Evolutionary conservation across 2,888 invertebrate genomes (phyloP), one percentile per base, ranked within the genome.

Genomic region (Pecten maximus): DNA sequence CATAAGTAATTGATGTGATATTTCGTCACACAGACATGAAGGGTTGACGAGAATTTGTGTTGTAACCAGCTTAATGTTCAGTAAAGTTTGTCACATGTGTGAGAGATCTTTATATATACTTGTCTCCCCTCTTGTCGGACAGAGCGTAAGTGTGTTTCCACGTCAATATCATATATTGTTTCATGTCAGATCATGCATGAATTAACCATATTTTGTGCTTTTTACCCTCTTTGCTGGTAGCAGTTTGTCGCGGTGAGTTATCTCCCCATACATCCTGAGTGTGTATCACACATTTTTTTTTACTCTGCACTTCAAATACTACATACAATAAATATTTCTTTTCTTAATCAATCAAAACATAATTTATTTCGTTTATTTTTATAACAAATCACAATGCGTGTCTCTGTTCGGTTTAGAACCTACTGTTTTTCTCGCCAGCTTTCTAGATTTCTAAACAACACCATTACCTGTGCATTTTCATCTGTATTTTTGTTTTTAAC

Each of bases 81-180:
- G 74, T 74, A 28, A 28, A 54, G 54, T 54, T 54, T 54, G 74
- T 74, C 74, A 74, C 23, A 74, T 74, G 74, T 74, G 74, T 74
- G 74, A 74, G 74, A 74, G 74, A 74, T 74, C 35, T 74, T 74
- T 74, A 74, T 74, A 28, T 74, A 74, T 23, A 74, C 23, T 74
- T 74, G 28, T 74, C 19, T 74, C 74, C 74, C 74, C 74, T 74
- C 74, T 74, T 74, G 74, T 74, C 74, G 74, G 74, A 74, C 74
- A 74, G 74, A 74, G 74, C 74, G 74, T 74, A 74, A 74, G 74
- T 74, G 74, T 74, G 74, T 74, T 74, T 74, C 74, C 74, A 74
- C 35, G 74, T 74, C 74, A 74, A 74, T 28, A 74, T 74, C 74
- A 74, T 74, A 74, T 74, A 74, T 44, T 74, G 74, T 74, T 74